These are phyloP conservation scores for Belonocnema kinseyi DNA, from an alignment of 1,140 invertebrate genomes.

Conservation along the genomic window DNA sequence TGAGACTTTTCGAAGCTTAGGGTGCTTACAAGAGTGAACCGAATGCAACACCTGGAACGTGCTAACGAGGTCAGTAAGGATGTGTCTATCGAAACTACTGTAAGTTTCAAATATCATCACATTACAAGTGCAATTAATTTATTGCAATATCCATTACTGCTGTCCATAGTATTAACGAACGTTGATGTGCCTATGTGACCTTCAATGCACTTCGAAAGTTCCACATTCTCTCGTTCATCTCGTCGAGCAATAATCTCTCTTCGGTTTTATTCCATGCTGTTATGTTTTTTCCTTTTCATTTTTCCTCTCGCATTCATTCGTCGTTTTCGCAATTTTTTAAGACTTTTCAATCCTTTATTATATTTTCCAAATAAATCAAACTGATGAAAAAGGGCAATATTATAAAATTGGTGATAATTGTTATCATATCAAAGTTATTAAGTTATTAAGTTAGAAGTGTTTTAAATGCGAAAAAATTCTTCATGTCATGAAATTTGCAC, in stretches of 20 bases:
- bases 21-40: not conserved
- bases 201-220: not conserved
- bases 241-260: not conserved
- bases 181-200: not conserved
- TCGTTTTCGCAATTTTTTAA: too few species aligned
- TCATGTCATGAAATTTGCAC: too few species aligned
- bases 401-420: too few species aligned
- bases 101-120: not conserved
- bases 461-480: too few species aligned
- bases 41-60: not conserved
- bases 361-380: too few species aligned
- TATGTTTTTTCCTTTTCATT: too few species aligned
- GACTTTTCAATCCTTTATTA: too few species aligned
- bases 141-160: conserved; percentile 6
- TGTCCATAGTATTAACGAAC: not conserved
- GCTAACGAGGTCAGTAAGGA: not conserved
- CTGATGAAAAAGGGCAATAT: too few species aligned
- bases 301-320: too few species aligned
- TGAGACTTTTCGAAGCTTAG: conserved; percentile 5
- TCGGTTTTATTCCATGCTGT: not conserved
- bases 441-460: too few species aligned
- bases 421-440: too few species aligned
- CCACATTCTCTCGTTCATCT: not conserved
- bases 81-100: not conserved
- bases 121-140: not conserved